Evolutionary conservation across 2,113 vertebrate genomes (phyloP).

Genomic region (Thunnus maccoyii): DNA sequence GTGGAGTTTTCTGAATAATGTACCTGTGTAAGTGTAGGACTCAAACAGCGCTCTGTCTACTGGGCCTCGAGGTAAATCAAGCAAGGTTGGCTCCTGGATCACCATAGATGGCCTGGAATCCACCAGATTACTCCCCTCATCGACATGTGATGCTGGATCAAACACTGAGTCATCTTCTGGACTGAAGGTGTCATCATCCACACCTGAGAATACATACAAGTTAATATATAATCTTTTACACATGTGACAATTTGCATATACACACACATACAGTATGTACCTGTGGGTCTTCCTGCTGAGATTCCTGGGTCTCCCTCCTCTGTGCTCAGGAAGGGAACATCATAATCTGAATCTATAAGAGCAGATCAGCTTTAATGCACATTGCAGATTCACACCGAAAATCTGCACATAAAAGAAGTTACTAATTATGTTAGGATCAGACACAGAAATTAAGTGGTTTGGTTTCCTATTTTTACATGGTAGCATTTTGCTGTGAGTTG

Average conservation of each 20-base stretch:
- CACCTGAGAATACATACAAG: conserved; percentile 29
- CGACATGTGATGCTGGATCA: conserved; percentile 1
- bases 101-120: conserved; percentile 52
- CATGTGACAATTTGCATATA: neutral
- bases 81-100: conserved; percentile 65
- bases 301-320: conserved; percentile 83
- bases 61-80: conserved; percentile 82
- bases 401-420: neutral
- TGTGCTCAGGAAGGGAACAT: conserved; percentile 68
- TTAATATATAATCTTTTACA: conserved; percentile 12
- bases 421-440: neutral
- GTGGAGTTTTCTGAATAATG: neutral
- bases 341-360: conserved; percentile 77
- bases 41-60: conserved; percentile 73
- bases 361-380: neutral
- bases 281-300: conserved; percentile 78
- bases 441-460: neutral
- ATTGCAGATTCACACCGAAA: neutral
- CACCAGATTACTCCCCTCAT: conserved; percentile 83
- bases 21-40: conserved; percentile 81
- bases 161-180: conserved; percentile 32
- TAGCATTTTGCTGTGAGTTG: too few relatives aligned
- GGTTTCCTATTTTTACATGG: too few relatives aligned
- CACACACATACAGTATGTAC: conserved; percentile 47
- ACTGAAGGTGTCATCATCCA: conserved; percentile 30